These are phyloP conservation scores for Polymixis flavicincta DNA, from an alignment of 2,888 invertebrate genomes.

Conservation along the genomic window DNA sequence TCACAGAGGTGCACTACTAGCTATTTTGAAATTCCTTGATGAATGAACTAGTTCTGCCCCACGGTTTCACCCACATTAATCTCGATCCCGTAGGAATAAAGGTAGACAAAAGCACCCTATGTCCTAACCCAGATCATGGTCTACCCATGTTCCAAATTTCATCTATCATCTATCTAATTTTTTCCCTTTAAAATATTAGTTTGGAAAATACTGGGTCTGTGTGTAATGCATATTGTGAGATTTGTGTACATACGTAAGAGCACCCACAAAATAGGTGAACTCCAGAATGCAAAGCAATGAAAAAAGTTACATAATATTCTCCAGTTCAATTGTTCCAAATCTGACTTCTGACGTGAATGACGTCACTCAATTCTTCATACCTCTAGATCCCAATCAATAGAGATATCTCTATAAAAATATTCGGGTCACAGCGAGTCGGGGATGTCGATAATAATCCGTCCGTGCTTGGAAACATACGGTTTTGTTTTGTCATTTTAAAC, in stretches of 20 bases:
- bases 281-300: too few relatives aligned
- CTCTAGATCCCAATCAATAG: constrained; percentile 60
- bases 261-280: background rate
- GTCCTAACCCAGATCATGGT: too few relatives aligned
- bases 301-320: background rate
- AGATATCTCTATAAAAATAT: constrained; percentile 67
- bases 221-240: background rate
- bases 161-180: too few relatives aligned
- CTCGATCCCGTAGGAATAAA: too few relatives aligned
- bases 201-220: too few relatives aligned
- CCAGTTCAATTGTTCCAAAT: background rate
- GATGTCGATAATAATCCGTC: constrained; percentile 66
- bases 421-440: constrained; percentile 60
- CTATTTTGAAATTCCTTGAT: too few relatives aligned
- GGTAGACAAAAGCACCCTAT: too few relatives aligned
- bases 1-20: background rate
- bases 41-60: too few relatives aligned
- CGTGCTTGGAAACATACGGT: constrained; percentile 58
- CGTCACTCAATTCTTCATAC: constrained; percentile 40
- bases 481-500: constrained; percentile 15
- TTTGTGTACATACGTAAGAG: background rate
- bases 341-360: constrained; percentile 27
- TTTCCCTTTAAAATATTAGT: too few relatives aligned
- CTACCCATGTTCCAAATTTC: too few relatives aligned
- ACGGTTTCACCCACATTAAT: too few relatives aligned